These are phyloP conservation scores for Muricea muricata DNA, from an alignment of 92 coral and sea anemone species.

Conservation along the genomic window DNA sequence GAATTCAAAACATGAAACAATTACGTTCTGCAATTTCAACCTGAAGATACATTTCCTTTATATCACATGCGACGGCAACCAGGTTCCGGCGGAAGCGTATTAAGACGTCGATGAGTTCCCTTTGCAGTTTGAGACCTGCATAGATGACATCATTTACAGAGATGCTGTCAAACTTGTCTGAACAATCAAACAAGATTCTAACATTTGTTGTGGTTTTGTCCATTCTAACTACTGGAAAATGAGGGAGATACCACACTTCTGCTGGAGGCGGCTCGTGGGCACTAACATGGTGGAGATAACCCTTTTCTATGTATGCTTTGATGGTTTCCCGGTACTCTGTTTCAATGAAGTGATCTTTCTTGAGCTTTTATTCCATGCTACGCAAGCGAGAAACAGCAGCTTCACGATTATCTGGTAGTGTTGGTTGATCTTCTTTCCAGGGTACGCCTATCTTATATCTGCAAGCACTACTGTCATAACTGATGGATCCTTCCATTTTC, in stretches of 20 bases:
- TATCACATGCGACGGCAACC: constrained; percentile 58
- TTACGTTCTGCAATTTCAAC: constrained; percentile 43
- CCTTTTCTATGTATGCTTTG: constrained; percentile 41
- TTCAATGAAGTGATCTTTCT: constrained; percentile 21
- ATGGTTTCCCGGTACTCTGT: constrained; percentile 61
- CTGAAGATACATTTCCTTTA: constrained; percentile 64
- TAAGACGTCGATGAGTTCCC: constrained; percentile 62
- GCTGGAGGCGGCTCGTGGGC: constrained; percentile 51
- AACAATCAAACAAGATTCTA: too few species aligned
- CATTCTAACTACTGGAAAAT: too few species aligned
- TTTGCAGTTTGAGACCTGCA: constrained; percentile 60
- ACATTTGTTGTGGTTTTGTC: too few species aligned
- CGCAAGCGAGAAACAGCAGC: constrained; percentile 40
- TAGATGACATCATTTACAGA: too few species aligned
- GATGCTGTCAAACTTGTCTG: too few species aligned
- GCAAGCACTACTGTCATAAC: constrained; percentile 13
- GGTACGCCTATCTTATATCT: constrained; percentile 62
- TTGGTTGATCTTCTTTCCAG: constrained; percentile 53
- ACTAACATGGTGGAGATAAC: constrained; percentile 50
- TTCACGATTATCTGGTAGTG: constrained; percentile 31
- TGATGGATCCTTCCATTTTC: constrained; percentile 53
- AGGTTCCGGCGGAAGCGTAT: constrained; percentile 52
- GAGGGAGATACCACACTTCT: too few species aligned
- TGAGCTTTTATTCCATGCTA: constrained; percentile 48
- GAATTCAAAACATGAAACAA: constrained; percentile 46